Conservation (phyloP, 2,888 invertebrate species). For the Invenusta paracnida region DNA sequence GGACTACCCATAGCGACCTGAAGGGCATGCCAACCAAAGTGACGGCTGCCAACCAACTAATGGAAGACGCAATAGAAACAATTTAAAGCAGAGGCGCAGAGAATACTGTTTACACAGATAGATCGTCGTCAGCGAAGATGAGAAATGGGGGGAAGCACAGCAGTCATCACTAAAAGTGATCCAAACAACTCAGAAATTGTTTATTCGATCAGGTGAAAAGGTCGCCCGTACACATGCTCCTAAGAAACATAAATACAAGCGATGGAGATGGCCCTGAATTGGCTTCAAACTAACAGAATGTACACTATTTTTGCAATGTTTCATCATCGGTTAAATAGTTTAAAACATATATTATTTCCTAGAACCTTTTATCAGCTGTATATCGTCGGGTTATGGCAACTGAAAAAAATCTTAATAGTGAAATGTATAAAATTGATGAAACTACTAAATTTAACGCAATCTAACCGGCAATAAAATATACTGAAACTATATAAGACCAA, state of each 20-base stretch:
- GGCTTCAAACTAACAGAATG: neutral
- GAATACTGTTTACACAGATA: neutral
- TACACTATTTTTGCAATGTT: too few relatives aligned
- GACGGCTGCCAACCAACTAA: neutral
- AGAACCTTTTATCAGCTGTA: too few relatives aligned
- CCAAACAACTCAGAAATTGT: too few relatives aligned
- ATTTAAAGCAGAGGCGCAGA: neutral
- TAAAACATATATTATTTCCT: too few relatives aligned
- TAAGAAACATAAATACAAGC: neutral
- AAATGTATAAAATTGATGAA: too few relatives aligned
- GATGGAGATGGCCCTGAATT: neutral
- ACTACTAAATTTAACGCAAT: too few relatives aligned
- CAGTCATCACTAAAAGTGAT: neutral
- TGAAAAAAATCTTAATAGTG: too few relatives aligned
- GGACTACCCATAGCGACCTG: neutral
- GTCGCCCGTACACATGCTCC: slow-evolving; percentile 5
- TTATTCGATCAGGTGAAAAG: too few relatives aligned
- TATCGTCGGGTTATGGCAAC: too few relatives aligned
- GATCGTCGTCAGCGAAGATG: neutral
- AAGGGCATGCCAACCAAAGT: neutral
- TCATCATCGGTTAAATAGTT: too few relatives aligned
- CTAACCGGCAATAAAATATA: too few relatives aligned
- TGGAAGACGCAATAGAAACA: neutral
- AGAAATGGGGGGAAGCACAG: neutral
- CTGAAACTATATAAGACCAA: too few relatives aligned